Base-by-base conservation (phyloP, 1,140 invertebrate species). In the Bathynomus jamesi region DNA sequence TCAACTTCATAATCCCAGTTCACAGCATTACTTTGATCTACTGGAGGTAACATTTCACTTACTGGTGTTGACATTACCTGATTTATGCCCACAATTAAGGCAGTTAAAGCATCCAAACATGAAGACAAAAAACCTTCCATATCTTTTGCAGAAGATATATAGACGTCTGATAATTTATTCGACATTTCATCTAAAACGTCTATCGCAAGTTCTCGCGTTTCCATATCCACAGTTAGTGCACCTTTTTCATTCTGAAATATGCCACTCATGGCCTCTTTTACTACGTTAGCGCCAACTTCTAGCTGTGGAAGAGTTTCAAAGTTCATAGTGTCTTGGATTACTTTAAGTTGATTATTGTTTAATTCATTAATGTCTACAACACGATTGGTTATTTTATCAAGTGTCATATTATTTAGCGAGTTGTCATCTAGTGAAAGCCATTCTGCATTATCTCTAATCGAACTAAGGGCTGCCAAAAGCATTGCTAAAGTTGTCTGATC, bases 1-100 rank as follows among this genome's bases (percentile, higher is more conserved):
- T 65, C 61, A 13, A 62, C 65, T 4, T 64, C 61, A 28, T 70
- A 70, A 65, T 64, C 61, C 69, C 53, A 61, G 3, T 63, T 21
- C 4, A 10, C 61, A 29, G 61, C 61, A 27, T 28, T 32, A 10
- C 32, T 10, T 40, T 40, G 24, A 13, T 70, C 69, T 13, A 25
- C 27, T 28, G 69, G 69, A 24, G 69, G 61, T 21, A 64, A n/a
- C n/a, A n/a, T n/a, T n/a, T n/a, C 69, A n/a, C n/a, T n/a, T 11
- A 31, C 31, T n/a, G 31, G 30, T 64, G 46, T 63, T 31, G 46
- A 40, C 21, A 65, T 28, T 5, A 70, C 28, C 11, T 7, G 30
- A 30, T 70, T 65, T 2, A 32, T 31, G 10, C 61, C 64, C 8
- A 24, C 32, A 27, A 70, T 70, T 27, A 70, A 13, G 4, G 61